phyloP scores from a whole-genome alignment of 2,113 vertebrate genomes.

The Rhynchomys soricoides region DNA sequence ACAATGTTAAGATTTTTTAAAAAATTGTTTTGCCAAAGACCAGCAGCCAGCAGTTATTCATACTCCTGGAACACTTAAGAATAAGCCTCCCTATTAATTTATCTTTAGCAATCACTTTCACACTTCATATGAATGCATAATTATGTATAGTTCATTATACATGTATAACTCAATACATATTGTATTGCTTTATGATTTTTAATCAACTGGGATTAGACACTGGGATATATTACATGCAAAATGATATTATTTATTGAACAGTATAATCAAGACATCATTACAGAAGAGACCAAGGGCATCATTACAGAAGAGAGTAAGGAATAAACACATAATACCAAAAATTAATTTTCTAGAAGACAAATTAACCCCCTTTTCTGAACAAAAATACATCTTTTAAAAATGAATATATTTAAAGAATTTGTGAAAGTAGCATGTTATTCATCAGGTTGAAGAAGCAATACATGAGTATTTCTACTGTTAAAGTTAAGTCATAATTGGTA shows the following conservation, averaged over 20 bases:
- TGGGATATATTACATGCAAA: not conserved
- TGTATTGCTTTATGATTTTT: not conserved
- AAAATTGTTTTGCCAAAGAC: not conserved
- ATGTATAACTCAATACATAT: not conserved
- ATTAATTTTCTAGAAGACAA: not conserved
- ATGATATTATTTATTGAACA: not conserved
- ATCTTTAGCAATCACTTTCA: not conserved
- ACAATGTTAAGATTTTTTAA: not conserved
- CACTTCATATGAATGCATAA: not conserved
- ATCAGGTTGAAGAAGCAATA: constrained; percentile 31
- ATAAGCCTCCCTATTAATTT: not conserved
- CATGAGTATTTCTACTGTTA: not conserved
- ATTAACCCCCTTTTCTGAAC: not conserved
- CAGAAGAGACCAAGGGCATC: not conserved
- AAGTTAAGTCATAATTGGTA: not conserved
- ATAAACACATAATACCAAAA: not conserved
- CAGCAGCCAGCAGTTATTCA: not conserved
- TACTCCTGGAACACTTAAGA: not conserved
- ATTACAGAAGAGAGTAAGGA: not conserved
- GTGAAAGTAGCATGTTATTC: not conserved
- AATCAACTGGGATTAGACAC: constrained; percentile 21
- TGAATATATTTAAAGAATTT: not conserved
- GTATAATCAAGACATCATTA: not conserved
- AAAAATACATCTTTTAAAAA: not conserved
- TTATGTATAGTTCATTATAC: not conserved